Conservation (phyloP, 1,140 invertebrate species). For the Idris sp. region DNA sequence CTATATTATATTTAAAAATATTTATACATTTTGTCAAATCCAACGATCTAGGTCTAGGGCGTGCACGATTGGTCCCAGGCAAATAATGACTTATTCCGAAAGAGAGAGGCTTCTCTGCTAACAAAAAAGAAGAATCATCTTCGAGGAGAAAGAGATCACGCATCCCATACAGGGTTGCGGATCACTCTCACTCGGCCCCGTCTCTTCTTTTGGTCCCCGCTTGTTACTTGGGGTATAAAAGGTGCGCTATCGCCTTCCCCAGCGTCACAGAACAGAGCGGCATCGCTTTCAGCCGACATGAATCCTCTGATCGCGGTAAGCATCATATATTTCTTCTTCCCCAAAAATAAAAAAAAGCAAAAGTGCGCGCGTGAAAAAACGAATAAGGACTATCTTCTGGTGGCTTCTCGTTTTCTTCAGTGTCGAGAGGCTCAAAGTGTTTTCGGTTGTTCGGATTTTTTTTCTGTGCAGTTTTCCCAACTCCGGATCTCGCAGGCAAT, state of each 20-base stretch:
- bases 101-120: conserved; percentile 23
- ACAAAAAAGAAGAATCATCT: conserved; percentile 40
- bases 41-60: conserved; percentile 74
- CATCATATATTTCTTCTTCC: conserved; percentile 61
- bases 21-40: not conserved
- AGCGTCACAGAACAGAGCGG: conserved; percentile 77
- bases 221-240: conserved; percentile 73
- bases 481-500: conserved; percentile 22
- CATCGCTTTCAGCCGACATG: conserved; percentile 78
- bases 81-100: conserved; percentile 11
- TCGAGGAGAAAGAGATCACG: conserved; percentile 67
- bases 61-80: conserved; percentile 24
- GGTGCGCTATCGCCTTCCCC: conserved; percentile 72
- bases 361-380: conserved; percentile 34
- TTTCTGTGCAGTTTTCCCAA: conserved; percentile 20
- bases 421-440: too few relatives aligned
- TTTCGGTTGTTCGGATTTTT: conserved; percentile 30
- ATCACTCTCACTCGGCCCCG: conserved; percentile 76
- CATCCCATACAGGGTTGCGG: conserved; percentile 62
- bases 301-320: conserved; percentile 79
- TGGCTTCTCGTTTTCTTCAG: conserved; percentile 38
- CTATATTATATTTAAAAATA: too few relatives aligned
- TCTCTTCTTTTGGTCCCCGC: conserved; percentile 64
- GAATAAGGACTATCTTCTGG: conserved; percentile 23
- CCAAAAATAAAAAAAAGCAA: conserved; percentile 19